Evolutionary conservation across 2,797 vertebrate genomes (phyloP).

Genomic region (Arnoldichthys spilopterus): DNA sequence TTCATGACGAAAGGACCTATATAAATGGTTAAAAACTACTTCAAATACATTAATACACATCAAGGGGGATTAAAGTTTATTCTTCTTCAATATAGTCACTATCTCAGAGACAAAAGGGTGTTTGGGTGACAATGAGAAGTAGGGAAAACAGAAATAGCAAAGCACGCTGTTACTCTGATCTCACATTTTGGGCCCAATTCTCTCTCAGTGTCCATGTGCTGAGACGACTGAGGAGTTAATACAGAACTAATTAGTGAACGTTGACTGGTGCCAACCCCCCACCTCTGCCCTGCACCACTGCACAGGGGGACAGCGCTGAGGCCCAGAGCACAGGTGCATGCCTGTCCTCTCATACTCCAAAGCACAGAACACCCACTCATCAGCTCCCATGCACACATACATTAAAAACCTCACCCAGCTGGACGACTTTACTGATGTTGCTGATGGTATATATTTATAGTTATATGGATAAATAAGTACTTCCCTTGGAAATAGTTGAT

Average conservation of each 20-base stretch:
- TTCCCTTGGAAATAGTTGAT: no score
- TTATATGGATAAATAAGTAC: no score
- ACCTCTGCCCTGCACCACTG: conserved; percentile 35
- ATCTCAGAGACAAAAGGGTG: background rate
- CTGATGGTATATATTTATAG: background rate
- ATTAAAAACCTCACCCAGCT: background rate
- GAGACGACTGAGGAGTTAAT: conserved; percentile 60
- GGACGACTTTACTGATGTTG: background rate
- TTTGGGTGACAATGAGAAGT: background rate
- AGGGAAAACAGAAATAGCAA: conserved; percentile 43
- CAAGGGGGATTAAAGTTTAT: no score
- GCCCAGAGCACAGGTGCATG: conserved; percentile 49
- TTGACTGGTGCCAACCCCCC: conserved; percentile 55
- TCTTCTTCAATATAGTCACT: background rate
- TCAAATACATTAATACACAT: background rate
- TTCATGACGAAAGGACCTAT: background rate
- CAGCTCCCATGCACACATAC: conserved; percentile 11
- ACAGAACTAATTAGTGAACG: conserved; percentile 63
- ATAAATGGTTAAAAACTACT: background rate
- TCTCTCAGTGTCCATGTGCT: conserved; percentile 48
- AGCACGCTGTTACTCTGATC: conserved; percentile 16
- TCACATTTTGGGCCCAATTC: conserved; percentile 46
- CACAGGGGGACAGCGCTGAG: conserved; percentile 42
- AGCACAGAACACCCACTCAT: conserved; percentile 50
- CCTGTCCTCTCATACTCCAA: conserved; percentile 41